Evolutionary conservation across 2,113 vertebrate species (phyloP).

Genomic region (Redunca redunca): DNA sequence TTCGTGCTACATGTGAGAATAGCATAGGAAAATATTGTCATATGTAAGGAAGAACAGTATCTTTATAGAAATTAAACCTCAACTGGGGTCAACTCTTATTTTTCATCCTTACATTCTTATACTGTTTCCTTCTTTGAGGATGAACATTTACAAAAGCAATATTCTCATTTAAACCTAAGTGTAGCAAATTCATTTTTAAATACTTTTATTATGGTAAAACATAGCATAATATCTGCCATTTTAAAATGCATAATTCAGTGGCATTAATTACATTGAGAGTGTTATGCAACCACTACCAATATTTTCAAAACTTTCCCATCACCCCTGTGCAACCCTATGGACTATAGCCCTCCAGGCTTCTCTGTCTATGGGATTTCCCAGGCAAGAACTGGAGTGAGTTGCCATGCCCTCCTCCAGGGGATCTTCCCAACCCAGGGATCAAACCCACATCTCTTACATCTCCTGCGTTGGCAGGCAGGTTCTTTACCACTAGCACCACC

Average conservation of each 20-base stretch:
- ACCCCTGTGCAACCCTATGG: neutral
- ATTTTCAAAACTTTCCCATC: neutral
- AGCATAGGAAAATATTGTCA: neutral
- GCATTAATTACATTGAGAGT: neutral
- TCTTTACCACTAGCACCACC: neutral
- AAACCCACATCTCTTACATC: neutral
- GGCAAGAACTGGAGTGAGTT: neutral
- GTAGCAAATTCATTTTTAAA: neutral
- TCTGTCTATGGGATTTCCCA: neutral
- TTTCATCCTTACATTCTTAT: neutral
- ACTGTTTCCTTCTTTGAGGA: neutral
- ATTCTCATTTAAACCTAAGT: neutral
- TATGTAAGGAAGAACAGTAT: neutral
- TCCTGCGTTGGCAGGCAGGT: accelerated
- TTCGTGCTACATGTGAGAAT: neutral
- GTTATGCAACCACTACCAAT: neutral
- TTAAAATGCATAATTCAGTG: neutral
- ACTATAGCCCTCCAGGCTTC: neutral
- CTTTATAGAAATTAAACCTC: neutral
- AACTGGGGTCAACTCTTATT: neutral
- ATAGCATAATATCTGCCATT: neutral
- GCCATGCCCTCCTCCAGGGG: neutral
- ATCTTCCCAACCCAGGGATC: neutral
- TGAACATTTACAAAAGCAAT: neutral
- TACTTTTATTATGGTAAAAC: neutral